Evolutionary conservation across 2,113 vertebrate species (phyloP).

Genomic region (Neodon shergylaensis): DNA sequence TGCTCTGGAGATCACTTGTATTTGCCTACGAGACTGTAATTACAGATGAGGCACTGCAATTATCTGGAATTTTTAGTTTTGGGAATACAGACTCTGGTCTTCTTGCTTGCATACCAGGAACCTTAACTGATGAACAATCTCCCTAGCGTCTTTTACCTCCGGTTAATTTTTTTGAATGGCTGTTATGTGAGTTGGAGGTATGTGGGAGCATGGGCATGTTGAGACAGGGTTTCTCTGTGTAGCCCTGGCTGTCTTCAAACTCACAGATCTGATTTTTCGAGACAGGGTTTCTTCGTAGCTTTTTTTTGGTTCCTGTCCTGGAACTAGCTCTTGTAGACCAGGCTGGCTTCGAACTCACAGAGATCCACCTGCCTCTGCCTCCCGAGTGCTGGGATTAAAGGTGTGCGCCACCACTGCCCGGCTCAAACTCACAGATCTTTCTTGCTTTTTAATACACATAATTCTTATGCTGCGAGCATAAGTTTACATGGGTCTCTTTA

Average conservation of each 20-base stretch:
- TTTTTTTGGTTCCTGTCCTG: no score
- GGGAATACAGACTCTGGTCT: not conserved
- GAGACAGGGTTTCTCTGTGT: not conserved
- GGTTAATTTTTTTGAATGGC: not conserved
- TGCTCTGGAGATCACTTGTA: not conserved
- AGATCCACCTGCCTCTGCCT: not conserved
- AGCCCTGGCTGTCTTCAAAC: not conserved
- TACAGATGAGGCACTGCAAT: not conserved
- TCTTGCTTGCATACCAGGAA: not conserved
- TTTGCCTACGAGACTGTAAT: not conserved
- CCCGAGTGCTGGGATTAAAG: no score
- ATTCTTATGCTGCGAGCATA: not conserved
- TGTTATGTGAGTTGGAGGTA: no score
- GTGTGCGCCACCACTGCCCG: no score
- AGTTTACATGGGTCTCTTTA: conserved; percentile 7
- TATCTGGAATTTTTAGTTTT: not conserved
- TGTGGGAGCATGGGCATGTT: not conserved
- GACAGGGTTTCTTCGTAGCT: no score
- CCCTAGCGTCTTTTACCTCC: no score
- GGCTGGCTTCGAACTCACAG: not conserved
- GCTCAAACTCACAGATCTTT: not conserved
- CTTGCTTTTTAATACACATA: not conserved
- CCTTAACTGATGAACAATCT: not conserved
- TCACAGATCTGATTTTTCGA: not conserved
- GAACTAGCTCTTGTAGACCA: no score